Evolutionary conservation across 2,888 invertebrate genomes (phyloP).

Genomic region (Chironomus riparius): DNA sequence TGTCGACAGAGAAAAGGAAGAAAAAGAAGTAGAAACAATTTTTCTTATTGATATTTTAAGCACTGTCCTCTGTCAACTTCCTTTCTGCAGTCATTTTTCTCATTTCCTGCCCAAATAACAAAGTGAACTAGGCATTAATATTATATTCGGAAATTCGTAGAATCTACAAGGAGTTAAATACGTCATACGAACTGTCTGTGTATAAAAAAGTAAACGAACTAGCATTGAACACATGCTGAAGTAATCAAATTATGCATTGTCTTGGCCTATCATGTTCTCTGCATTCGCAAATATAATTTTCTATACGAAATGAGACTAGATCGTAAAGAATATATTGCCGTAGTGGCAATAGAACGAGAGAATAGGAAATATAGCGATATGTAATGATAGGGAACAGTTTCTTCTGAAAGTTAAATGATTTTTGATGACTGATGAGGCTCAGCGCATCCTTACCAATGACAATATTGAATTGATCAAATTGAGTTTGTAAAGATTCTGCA

Average conservation of each 20-base stretch:
- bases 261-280: not conserved
- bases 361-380: not conserved
- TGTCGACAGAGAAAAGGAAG: not conserved
- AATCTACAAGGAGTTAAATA: too few relatives aligned
- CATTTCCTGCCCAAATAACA: constrained; percentile 1
- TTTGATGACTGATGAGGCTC: too few relatives aligned
- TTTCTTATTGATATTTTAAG: not conserved
- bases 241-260: constrained; percentile 8
- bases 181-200: not conserved
- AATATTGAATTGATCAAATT: too few relatives aligned
- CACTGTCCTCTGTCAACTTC: constrained; percentile 16
- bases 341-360: not conserved
- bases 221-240: not conserved
- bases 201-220: not conserved
- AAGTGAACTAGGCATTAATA: not conserved
- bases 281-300: not conserved
- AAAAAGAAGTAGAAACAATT: not conserved
- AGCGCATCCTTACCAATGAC: too few relatives aligned
- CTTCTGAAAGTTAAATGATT: too few relatives aligned
- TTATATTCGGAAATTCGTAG: too few relatives aligned
- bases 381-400: too few relatives aligned
- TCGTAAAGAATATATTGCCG: not conserved
- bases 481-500: too few relatives aligned
- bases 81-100: constrained; percentile 11
- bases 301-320: too few relatives aligned